phyloP scores from a whole-genome alignment of 2,888 invertebrate species.

The Ellobium chinense region DNA sequence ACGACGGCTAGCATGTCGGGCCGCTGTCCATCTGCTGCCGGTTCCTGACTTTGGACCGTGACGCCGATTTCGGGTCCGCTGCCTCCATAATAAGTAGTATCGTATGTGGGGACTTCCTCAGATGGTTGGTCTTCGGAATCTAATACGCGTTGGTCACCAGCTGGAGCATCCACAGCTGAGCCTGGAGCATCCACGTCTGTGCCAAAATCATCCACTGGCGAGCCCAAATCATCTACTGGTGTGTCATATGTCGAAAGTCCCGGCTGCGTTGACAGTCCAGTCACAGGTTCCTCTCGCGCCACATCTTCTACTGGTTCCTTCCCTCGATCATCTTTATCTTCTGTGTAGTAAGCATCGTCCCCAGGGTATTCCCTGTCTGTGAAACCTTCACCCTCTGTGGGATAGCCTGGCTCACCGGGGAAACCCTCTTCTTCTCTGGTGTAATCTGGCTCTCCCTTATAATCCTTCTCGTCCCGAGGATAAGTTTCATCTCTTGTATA shows the following conservation, averaged over 20 bases:
- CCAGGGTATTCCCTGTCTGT: not conserved
- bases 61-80: not conserved
- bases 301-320: not conserved
- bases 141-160: not conserved
- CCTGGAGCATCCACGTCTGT: not conserved
- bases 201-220: slow-evolving; percentile 3
- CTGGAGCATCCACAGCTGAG: not conserved
- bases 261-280: no score
- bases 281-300: no score
- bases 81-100: not conserved
- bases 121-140: not conserved
- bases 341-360: not conserved
- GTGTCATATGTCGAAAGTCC: no score
- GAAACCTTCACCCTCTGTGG: no score
- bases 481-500: not conserved
- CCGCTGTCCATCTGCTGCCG: not conserved
- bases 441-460: no score
- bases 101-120: not conserved
- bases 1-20: slow-evolving; percentile 19
- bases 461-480: no score
- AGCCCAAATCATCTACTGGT: slow-evolving; percentile 8
- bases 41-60: not conserved
- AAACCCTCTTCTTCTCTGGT: no score
- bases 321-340: not conserved
- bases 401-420: no score